Conservation (phyloP, 2,888 invertebrate species). For the Idaea aversata region DNA sequence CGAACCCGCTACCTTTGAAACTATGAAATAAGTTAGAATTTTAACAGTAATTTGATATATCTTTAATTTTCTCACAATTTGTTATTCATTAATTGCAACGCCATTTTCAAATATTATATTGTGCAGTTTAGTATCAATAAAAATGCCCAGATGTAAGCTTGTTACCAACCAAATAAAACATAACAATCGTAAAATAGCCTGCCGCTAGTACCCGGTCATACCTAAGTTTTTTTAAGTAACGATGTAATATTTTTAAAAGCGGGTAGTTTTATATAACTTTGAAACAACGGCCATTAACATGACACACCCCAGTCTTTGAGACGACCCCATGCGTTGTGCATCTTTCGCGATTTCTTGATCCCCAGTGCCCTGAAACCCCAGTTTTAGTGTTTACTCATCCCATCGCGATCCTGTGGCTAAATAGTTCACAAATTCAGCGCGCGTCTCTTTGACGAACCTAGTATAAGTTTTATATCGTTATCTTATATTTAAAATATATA, state of each 20-base stretch:
- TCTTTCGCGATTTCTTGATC: conserved; percentile 35
- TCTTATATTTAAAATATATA: conserved; percentile 17
- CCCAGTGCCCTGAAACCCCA: conserved; percentile 30
- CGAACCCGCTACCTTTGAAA: too few species aligned
- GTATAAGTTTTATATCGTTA: conserved; percentile 27
- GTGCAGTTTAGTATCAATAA: too few species aligned
- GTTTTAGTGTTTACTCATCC: conserved; percentile 29
- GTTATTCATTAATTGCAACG: too few species aligned
- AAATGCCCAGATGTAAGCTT: too few species aligned
- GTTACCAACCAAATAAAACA: too few species aligned
- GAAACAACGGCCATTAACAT: conserved; percentile 17
- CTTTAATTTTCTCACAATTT: too few species aligned
- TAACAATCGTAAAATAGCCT: too few species aligned
- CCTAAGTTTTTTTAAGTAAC: conserved; percentile 5
- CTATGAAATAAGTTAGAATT: too few species aligned
- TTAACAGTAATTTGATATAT: too few species aligned
- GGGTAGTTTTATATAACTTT: conserved; percentile 42
- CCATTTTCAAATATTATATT: too few species aligned
- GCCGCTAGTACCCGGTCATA: neutral
- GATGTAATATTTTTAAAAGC: conserved; percentile 23
- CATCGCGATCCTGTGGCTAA: conserved; percentile 22
- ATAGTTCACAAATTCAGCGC: conserved; percentile 26
- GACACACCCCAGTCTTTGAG: conserved; percentile 54
- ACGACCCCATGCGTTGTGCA: conserved; percentile 50
- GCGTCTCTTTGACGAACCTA: conserved; percentile 46